phyloP scores from a whole-genome alignment of 2,888 invertebrate genomes.

The Parapristionchus giblindavisi region DNA sequence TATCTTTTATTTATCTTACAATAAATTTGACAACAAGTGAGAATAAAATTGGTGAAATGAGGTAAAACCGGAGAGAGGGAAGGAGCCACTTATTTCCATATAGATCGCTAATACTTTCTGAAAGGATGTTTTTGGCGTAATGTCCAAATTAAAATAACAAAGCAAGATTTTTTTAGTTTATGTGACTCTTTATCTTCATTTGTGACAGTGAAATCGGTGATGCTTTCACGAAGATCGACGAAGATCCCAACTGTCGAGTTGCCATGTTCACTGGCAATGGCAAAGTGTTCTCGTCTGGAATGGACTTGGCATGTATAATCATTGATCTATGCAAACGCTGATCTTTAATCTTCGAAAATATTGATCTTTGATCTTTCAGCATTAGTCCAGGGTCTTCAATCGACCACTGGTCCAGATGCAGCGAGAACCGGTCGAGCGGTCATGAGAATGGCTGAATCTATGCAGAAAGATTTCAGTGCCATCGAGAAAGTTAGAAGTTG shows the following conservation, averaged over 20 bases:
- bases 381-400: background rate
- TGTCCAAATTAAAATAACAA: too few relatives aligned
- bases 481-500: constrained; percentile 77
- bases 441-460: constrained; percentile 75
- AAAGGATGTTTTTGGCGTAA: too few relatives aligned
- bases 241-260: constrained; percentile 83
- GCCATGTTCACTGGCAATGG: constrained; percentile 87
- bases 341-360: background rate
- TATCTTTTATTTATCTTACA: too few relatives aligned
- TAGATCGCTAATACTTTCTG: too few relatives aligned
- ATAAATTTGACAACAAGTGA: too few relatives aligned
- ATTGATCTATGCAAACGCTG: background rate
- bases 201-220: constrained; percentile 81
- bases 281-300: constrained; percentile 85
- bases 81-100: too few relatives aligned
- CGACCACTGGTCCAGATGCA: constrained; percentile 44
- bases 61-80: too few relatives aligned
- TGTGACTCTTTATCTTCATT: too few relatives aligned
- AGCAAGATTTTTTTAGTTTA: too few relatives aligned
- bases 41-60: too few relatives aligned
- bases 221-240: constrained; percentile 82
- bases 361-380: constrained; percentile 27
- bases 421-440: constrained; percentile 43
- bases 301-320: constrained; percentile 76
- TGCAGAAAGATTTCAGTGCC: constrained; percentile 82